Evolutionary conservation across 2,888 invertebrate species (phyloP), one percentile per base, ranked within the genome.

Genomic region (Tenthredo mesomela): DNA sequence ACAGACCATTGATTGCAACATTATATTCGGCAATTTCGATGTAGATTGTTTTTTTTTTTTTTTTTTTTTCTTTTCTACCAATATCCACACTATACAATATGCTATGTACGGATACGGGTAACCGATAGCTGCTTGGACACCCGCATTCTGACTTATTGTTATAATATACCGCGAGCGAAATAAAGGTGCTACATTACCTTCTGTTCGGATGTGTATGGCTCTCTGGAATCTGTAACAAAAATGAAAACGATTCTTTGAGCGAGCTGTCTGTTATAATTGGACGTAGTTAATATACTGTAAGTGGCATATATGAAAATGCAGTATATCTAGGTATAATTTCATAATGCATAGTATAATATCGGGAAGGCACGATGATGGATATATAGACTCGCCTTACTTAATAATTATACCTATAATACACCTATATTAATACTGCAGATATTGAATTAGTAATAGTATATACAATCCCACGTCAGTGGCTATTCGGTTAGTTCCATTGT

Each of bases 191-290:
- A 3, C 37, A 85, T 84, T 54, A 90, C 91, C 88, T 89, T 89
- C 70, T 88, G 86, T 70, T 91, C 90, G 2, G 90, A 89, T 70
- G 88, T 88, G 61, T 67, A 73, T 47, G 86, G 80, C 75, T 85
- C 86, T 58, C 86, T 85, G 12, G 88, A 87, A 43, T 88, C 90
- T 90, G 86, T 71, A 86, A 86, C 85, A 82, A 54, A 75, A 29
- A 10, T 78, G 43, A 71, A 43, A 82, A 33, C 47, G 50, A 82
- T 33, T 61, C 61, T 25, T 77, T 54, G 12, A 73, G 25, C 77
- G 29, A 61, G n/a, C n/a, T n/a, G 21, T 40, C 33, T 33, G 67
- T 67, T 33, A 29, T 29, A n/a, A 43, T 47, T 25, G 21, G 10
- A 25, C n/a, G 73, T n/a, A 15, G 12, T 12, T 47, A 15, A 15